These are phyloP conservation scores for Ciconia boyciana DNA, from an alignment of 2,113 vertebrate genomes.

Conservation along the genomic window DNA sequence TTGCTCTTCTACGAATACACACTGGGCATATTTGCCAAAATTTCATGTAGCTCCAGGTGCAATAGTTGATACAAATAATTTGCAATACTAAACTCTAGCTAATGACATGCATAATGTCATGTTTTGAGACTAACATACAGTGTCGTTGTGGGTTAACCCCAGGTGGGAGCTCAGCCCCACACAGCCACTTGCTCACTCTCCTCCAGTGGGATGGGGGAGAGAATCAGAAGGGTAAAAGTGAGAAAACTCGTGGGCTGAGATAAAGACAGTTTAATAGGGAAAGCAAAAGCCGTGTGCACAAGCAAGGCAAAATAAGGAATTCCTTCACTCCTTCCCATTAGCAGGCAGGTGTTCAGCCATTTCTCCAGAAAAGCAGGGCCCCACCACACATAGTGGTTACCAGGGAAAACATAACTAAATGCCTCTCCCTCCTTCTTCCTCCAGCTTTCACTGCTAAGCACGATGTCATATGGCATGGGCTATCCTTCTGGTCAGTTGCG, in stretches of 20 bases:
- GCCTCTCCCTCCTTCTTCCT: neutral
- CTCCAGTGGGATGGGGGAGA: neutral
- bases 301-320: neutral
- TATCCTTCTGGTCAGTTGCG: neutral
- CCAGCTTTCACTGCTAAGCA: neutral
- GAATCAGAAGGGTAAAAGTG: neutral
- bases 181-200: rapidly evolving
- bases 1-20: neutral
- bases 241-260: neutral
- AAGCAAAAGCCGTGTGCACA: neutral
- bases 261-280: neutral
- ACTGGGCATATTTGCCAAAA: neutral
- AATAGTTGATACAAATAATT: neutral
- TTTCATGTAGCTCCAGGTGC: neutral
- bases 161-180: neutral
- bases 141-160: neutral
- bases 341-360: neutral
- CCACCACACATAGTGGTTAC: neutral
- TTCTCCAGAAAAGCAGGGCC: neutral
- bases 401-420: neutral
- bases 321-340: neutral
- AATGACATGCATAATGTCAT: neutral
- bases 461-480: neutral
- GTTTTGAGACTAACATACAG: neutral
- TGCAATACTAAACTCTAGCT: neutral